Conservation (phyloP, 2,113 vertebrate species). For the Coptodon bakossiorum region DNA sequence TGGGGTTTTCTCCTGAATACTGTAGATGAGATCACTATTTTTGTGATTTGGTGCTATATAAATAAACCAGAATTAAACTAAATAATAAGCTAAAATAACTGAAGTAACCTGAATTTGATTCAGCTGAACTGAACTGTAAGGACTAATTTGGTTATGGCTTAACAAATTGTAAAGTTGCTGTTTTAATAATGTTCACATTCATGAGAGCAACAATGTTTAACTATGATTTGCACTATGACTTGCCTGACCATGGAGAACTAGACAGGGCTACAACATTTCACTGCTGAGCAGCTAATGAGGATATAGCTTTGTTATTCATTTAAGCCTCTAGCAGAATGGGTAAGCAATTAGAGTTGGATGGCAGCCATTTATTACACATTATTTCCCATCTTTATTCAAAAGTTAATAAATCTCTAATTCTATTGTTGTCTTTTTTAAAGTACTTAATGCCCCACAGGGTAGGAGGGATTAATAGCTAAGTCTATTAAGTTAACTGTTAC, state of each 20-base stretch:
- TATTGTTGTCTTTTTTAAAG: neutral
- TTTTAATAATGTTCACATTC: neutral
- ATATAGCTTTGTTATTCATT: neutral
- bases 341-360: constrained; percentile 1
- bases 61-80: neutral
- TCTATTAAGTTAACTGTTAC: neutral
- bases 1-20: neutral
- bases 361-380: neutral
- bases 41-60: neutral
- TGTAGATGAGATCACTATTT: neutral
- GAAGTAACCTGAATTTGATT: neutral
- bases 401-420: neutral
- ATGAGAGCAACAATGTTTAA: neutral
- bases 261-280: neutral
- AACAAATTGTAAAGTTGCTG: neutral
- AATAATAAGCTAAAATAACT: neutral
- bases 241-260: neutral
- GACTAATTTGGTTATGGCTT: neutral
- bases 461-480: neutral
- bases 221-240: neutral
- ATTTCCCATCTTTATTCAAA: neutral
- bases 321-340: neutral
- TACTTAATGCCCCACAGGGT: neutral
- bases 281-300: neutral
- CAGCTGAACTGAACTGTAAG: neutral